These are phyloP conservation scores for Eilema depressum DNA, from an alignment of 2,888 invertebrate genomes.

Conservation along the genomic window DNA sequence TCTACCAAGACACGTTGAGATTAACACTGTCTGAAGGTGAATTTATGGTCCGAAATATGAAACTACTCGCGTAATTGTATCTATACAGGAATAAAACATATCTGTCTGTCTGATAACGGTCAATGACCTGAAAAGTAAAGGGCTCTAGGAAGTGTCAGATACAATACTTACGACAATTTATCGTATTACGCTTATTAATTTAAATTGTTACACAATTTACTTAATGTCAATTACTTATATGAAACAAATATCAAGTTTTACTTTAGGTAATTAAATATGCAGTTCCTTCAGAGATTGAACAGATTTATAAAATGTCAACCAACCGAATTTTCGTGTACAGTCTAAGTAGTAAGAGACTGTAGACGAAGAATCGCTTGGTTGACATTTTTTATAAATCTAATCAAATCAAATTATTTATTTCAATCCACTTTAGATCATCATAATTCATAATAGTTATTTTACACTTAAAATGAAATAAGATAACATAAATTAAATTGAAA, in stretches of 20 bases:
- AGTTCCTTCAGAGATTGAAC: neutral
- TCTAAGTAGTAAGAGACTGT: no score
- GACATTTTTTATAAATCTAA: no score
- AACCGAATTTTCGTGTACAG: neutral
- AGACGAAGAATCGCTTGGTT: no score
- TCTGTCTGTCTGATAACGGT: slow-evolving; percentile 29
- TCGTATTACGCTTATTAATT: slow-evolving; percentile 2
- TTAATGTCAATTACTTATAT: neutral
- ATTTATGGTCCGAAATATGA: neutral
- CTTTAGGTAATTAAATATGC: neutral
- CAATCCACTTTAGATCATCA: no score
- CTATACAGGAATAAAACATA: slow-evolving; percentile 19
- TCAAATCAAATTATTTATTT: no score
- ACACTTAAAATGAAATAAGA: no score
- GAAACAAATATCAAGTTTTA: neutral
- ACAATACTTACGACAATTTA: slow-evolving; percentile 26
- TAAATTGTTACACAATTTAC: neutral
- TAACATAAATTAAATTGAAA: no score
- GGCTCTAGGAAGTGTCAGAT: slow-evolving; percentile 43
- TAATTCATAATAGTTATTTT: no score
- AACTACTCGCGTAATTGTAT: neutral
- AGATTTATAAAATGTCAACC: neutral
- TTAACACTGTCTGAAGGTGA: neutral
- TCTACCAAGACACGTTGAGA: neutral
- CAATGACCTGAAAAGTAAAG: slow-evolving; percentile 49